Conservation (phyloP, 2,797 vertebrate genomes). For the Karalla daura region DNA sequence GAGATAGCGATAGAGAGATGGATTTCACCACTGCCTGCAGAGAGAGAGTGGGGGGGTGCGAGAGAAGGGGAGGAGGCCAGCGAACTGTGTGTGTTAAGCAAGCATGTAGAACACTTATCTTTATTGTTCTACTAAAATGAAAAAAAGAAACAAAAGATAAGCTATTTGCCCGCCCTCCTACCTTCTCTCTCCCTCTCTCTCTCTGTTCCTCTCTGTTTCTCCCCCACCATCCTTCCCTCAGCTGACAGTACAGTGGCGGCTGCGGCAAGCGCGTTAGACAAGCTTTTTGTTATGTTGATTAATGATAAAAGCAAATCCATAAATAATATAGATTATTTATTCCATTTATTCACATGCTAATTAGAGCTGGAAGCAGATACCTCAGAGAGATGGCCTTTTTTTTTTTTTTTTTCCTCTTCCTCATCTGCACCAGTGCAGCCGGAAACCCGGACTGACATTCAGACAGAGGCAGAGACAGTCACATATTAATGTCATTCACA, state of each 20-base stretch:
- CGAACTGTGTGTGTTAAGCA: slow-evolving; percentile 81
- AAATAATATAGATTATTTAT: slow-evolving; percentile 80
- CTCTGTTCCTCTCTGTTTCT: slow-evolving; percentile 9
- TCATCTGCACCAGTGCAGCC: slow-evolving; percentile 50
- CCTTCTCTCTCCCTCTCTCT: slow-evolving; percentile 4
- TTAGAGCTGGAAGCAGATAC: slow-evolving; percentile 66
- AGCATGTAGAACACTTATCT: slow-evolving; percentile 83
- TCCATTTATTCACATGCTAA: slow-evolving; percentile 79
- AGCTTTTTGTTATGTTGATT: slow-evolving; percentile 78
- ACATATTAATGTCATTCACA: slow-evolving; percentile 77
- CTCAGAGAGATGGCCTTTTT: slow-evolving; percentile 58
- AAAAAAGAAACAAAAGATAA: slow-evolving; percentile 69
- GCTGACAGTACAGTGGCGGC: slow-evolving; percentile 67
- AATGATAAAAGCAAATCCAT: slow-evolving; percentile 83
- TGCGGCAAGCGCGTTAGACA: slow-evolving; percentile 64
- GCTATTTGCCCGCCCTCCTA: slow-evolving; percentile 52
- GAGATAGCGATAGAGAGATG: slow-evolving; percentile 81
- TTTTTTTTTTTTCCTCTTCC: background rate
- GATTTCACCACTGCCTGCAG: slow-evolving; percentile 75
- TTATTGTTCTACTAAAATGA: slow-evolving; percentile 82
- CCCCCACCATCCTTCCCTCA: slow-evolving; percentile 45
- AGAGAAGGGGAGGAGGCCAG: slow-evolving; percentile 66
- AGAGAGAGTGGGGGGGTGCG: slow-evolving; percentile 65
- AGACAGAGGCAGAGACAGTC: slow-evolving; percentile 56
- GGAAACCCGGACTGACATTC: slow-evolving; percentile 64